Conservation (phyloP, 2,888 invertebrate species). For the Galerucella pusilla region DNA sequence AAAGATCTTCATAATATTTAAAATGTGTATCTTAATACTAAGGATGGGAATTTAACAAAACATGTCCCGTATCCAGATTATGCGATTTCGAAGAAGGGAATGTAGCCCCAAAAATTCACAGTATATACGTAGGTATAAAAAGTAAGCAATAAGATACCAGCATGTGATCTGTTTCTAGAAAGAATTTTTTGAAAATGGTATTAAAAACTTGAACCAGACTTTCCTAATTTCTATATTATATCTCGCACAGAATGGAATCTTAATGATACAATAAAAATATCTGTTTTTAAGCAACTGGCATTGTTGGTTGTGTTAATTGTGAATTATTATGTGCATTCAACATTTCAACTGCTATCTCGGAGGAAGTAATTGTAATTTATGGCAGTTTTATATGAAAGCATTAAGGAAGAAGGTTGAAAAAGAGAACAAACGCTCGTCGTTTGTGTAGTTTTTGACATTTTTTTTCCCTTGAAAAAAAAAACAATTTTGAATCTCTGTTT, state of each 20-base stretch:
- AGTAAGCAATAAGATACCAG: too few relatives aligned
- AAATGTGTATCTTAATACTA: too few relatives aligned
- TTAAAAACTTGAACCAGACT: too few relatives aligned
- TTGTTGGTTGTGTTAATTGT: constrained; percentile 11
- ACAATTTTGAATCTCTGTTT: background rate
- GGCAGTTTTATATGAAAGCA: constrained; percentile 42
- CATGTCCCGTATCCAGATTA: too few relatives aligned
- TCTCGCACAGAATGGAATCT: background rate
- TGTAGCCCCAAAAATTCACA: too few relatives aligned
- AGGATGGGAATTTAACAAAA: too few relatives aligned
- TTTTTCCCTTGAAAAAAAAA: background rate
- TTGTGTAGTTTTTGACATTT: constrained; percentile 6
- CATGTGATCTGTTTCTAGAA: too few relatives aligned
- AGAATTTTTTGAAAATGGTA: too few relatives aligned
- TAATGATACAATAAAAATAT: background rate
- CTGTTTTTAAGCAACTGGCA: background rate
- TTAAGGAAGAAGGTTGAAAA: constrained; percentile 40
- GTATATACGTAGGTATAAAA: too few relatives aligned
- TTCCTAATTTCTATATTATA: background rate
- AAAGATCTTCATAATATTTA: too few relatives aligned
- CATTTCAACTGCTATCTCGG: constrained; percentile 43
- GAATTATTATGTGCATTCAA: constrained; percentile 35
- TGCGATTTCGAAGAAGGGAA: too few relatives aligned
- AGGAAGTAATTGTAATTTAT: constrained; percentile 46
- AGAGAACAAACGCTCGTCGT: constrained; percentile 26